Base-by-base conservation (phyloP, 1,140 invertebrate genomes). In the Habropoda laboriosa region DNA sequence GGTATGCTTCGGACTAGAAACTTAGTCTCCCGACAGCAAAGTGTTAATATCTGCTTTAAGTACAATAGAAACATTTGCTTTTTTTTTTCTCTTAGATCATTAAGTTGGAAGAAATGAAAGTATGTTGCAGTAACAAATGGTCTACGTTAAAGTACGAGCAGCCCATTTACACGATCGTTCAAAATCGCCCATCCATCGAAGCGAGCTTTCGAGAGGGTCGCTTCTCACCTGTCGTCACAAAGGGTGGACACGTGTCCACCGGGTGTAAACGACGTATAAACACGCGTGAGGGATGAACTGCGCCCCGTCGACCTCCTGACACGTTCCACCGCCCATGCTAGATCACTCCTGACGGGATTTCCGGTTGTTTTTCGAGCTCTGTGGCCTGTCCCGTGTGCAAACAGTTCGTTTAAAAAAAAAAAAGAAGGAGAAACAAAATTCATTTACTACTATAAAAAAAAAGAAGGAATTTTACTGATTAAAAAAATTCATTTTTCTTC, bases 161-260 rank as follows among this genome's bases (percentile, higher is more conserved):
- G 61, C 49, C n/a, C 16, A 4, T 74, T 63, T 4, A n/a, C 71
- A 32, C 32, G 42, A 63, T 35, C 24, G 58, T 49, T 74, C 24
- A 27, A 63, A 63, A 74, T 61, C 42, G 21, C 40, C 13, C 72
- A 51, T 74, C 55, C 30, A 30, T 74, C 58, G 32, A 6, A 38
- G n/a, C 40, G 51, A 49, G 58, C 51, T 57, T 61, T 68, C 40
- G 42, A 49, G 16, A 40, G 38, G 57, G 49, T 63, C 61, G 76
- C 70, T 70, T 40, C 72, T 79, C 83, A 85, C 78, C 83, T 85
- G 82, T 85, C 82, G 82, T 68, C 49, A 68, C 53, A 57, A 77
- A 42, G 53, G 73, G 35, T 66, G 45, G 53, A 81, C 81, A 81
- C 78, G 83, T 81, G 83, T 83, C 76, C 51, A 35, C 16, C 45